Evolutionary conservation across 2,113 vertebrate species (phyloP), one percentile per base, ranked within the genome.

Genomic region (Synodontis membranacea): DNA sequence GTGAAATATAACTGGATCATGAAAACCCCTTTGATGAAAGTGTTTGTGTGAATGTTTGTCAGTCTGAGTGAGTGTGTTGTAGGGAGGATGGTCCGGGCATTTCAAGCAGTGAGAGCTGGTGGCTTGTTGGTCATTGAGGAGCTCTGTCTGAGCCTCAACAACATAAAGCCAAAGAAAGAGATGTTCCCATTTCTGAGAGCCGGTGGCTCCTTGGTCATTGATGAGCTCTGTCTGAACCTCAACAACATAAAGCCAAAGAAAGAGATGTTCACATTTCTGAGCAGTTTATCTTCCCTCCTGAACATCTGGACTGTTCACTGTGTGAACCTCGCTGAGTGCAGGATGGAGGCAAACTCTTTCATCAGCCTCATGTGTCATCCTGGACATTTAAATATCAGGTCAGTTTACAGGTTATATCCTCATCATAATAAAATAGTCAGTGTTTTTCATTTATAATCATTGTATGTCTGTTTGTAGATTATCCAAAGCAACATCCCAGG

Each of bases 271-370:
- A 86, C n/a, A 31, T 72, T 68, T 54, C 48, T 86, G 78, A 87
- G 86, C 72, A 80, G 83, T 50, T 79, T 90, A 56, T 37, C 54
- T 42, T 83, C 80, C 17, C 86, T 90, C 42, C 80, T 90, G 46
- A 88, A 83, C 48, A 1, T 81, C 28, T 90, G 89, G 86, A 81
- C 42, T 37, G 89, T 86, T 25, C 86, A 84, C 37, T 88, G 81
- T 82, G 58, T 90, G 76, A 86, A 90, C 72, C 85, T 90, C 44
- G 85, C 78, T 42, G 56, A 82, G 39, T 86, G 60, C 66, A 50
- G 42, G 14, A 54, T 86, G 37, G 68, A 89, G 4, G 17, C 72
- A 76, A 80, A 72, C 21, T 82, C 72, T 60, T 42, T 90, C 75
- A 84, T 75, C 7, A 11, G 44, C 9, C 79, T 90, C 28, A 58